Percentiles rank a stretch among this genome's conserved stretches.
These are phyloP conservation scores for Metallyticus violacea DNA, from an alignment of 2,888 invertebrate species.

Conservation along the genomic window DNA sequence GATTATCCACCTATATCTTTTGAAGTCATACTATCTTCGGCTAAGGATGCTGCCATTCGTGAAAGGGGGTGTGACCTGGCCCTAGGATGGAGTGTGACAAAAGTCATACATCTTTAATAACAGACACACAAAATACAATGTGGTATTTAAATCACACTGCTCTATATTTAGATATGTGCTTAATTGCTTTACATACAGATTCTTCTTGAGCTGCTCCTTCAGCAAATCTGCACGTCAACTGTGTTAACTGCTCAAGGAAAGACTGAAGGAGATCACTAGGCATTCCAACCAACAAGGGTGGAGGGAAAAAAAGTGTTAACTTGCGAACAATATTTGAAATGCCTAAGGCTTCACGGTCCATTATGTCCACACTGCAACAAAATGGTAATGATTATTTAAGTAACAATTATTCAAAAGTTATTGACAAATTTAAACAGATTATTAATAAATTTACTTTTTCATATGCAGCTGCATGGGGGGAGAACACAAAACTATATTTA, in stretches of 20 bases:
- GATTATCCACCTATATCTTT: no score
- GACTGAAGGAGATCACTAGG: conserved; percentile 51
- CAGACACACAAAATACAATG: neutral
- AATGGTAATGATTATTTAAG: neutral
- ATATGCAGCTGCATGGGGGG: no score
- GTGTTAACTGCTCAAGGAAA: conserved; percentile 60
- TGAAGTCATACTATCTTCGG: no score
- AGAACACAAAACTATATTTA: no score
- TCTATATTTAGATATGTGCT: neutral
- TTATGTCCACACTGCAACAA: conserved; percentile 54
- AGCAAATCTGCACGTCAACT: conserved; percentile 62
- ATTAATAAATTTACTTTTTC: no score
- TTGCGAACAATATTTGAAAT: conserved; percentile 65
- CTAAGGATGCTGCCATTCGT: no score
- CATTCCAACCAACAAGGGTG: conserved; percentile 50
- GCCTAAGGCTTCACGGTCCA: conserved; percentile 64
- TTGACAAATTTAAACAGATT: neutral
- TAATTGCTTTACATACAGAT: conserved; percentile 45
- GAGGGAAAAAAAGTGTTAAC: conserved; percentile 57
- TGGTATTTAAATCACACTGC: neutral
- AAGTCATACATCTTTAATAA: no score
- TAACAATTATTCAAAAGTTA: neutral
- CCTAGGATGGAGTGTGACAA: no score
- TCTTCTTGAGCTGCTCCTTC: conserved; percentile 65
- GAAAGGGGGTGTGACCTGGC: no score